Percentiles rank a stretch among this genome's conserved stretches.
Conservation (phyloP, 2,113 vertebrate species). For the Prunella himalayana region DNA sequence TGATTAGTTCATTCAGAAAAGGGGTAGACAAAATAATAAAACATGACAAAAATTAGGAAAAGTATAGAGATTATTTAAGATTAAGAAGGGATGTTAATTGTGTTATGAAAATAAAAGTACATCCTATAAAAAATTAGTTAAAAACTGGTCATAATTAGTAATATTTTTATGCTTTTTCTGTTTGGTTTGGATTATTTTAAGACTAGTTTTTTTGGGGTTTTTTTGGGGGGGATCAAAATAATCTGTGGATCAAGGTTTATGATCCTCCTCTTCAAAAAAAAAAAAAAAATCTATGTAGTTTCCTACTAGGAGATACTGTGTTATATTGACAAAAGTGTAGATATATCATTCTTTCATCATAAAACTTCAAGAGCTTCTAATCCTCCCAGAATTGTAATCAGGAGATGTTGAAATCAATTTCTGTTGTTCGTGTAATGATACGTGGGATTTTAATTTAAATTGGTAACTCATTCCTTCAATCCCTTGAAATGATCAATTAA, state of each 20-base stretch:
- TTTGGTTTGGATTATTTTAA: background rate
- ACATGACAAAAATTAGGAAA: background rate
- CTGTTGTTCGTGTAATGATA: slow-evolving; percentile 1
- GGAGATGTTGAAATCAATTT: background rate
- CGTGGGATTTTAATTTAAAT: slow-evolving; percentile 3
- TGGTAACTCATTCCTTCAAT: background rate
- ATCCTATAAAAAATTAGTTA: background rate
- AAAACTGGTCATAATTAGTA: background rate
- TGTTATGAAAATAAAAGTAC: background rate
- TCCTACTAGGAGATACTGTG: background rate
- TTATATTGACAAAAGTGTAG: background rate
- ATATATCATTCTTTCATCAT: background rate
- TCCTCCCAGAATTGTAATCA: background rate
- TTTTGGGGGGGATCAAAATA: background rate
- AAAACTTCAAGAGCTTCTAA: background rate
- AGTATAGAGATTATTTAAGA: background rate
- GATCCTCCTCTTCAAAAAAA: background rate
- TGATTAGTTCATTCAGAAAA: background rate
- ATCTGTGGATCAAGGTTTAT: background rate
- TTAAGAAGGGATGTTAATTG: background rate
- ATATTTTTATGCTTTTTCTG: background rate
- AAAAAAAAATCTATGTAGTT: background rate
- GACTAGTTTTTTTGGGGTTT: background rate
- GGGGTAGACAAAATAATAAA: background rate
- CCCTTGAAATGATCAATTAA: slow-evolving; percentile 7